These are phyloP conservation scores for Xerus rutilus DNA, from an alignment of 2,797 vertebrate species.

Conservation along the genomic window DNA sequence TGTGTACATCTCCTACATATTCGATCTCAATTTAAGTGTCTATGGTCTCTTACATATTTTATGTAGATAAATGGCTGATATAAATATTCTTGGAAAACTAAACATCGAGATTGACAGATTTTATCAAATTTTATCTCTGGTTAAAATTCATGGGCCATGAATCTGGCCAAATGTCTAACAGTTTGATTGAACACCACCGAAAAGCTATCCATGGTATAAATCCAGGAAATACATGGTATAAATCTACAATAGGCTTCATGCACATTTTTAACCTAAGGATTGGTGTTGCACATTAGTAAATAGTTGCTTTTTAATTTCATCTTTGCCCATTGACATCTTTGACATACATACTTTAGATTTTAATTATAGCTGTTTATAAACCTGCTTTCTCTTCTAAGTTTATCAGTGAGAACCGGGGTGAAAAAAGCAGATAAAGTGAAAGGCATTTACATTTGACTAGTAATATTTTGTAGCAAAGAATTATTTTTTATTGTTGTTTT, in stretches of 20 bases:
- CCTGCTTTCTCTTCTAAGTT: constrained; percentile 3
- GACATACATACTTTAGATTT: constrained; percentile 34
- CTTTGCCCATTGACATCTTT: constrained; percentile 49
- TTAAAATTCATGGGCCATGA: constrained; percentile 79
- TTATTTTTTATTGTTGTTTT: background rate
- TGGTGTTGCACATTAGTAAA: background rate
- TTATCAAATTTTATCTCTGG: constrained; percentile 76
- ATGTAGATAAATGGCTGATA: constrained; percentile 65
- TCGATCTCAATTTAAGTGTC: constrained; percentile 18
- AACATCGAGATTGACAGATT: constrained; percentile 73
- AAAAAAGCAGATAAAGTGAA: background rate
- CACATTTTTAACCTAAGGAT: background rate
- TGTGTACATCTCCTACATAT: background rate
- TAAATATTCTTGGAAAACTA: constrained; percentile 70
- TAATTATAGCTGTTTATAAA: constrained; percentile 50
- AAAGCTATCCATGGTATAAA: constrained; percentile 34
- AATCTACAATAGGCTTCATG: background rate
- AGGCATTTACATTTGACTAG: constrained; percentile 15
- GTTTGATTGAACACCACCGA: constrained; percentile 66
- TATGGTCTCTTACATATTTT: constrained; percentile 48
- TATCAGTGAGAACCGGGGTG: background rate
- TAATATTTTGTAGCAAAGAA: constrained; percentile 38
- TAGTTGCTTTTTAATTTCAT: constrained; percentile 44
- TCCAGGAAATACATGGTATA: constrained; percentile 1
- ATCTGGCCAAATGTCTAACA: constrained; percentile 66